A percentile compares a stretch with the other conserved stretches of the same genome.
These are phyloP conservation scores for Silurus aristotelis DNA, from an alignment of 2,797 vertebrate species.

Conservation along the genomic window DNA sequence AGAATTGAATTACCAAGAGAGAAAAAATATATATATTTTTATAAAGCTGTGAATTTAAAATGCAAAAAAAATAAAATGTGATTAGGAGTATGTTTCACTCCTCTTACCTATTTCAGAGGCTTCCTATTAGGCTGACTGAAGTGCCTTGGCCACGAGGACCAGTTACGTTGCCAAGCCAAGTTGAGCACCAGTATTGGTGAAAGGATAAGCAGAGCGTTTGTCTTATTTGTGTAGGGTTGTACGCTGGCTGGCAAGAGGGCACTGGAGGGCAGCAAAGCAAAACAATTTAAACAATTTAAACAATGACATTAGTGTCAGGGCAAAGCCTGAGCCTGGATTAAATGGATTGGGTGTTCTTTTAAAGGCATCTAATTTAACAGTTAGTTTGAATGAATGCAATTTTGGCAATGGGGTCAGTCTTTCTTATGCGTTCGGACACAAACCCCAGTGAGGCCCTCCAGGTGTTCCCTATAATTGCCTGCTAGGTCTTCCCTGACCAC, in stretches of 20 bases:
- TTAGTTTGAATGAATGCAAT: slow-evolving; percentile 20
- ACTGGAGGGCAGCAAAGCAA: slow-evolving; percentile 70
- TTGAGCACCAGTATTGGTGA: slow-evolving; percentile 81
- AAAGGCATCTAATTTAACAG: slow-evolving; percentile 19
- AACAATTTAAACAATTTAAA: too few relatives aligned
- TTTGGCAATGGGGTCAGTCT: slow-evolving; percentile 56
- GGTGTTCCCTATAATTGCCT: slow-evolving; percentile 49
- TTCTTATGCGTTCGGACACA: slow-evolving; percentile 51
- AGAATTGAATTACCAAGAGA: slow-evolving; percentile 82
- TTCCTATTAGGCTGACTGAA: slow-evolving; percentile 63
- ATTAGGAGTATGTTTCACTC: slow-evolving; percentile 34
- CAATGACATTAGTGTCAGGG: slow-evolving; percentile 42
- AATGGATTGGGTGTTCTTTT: slow-evolving; percentile 6
- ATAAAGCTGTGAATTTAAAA: slow-evolving; percentile 81
- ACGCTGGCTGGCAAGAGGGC: slow-evolving; percentile 59
- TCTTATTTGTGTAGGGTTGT: slow-evolving; percentile 65
- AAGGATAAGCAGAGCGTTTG: slow-evolving; percentile 79
- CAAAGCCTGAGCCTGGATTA: slow-evolving; percentile 32
- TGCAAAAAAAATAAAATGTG: slow-evolving; percentile 47
- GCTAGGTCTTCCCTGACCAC: slow-evolving; percentile 60
- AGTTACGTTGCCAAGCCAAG: slow-evolving; percentile 64
- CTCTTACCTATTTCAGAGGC: slow-evolving; percentile 55
- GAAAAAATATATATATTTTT: slow-evolving; percentile 72
- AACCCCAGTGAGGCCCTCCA: slow-evolving; percentile 70
- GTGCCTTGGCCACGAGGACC: slow-evolving; percentile 79